These are phyloP conservation scores for Drosophila quinaria DNA, from an alignment of 2,888 invertebrate genomes.

Conservation along the genomic window DNA sequence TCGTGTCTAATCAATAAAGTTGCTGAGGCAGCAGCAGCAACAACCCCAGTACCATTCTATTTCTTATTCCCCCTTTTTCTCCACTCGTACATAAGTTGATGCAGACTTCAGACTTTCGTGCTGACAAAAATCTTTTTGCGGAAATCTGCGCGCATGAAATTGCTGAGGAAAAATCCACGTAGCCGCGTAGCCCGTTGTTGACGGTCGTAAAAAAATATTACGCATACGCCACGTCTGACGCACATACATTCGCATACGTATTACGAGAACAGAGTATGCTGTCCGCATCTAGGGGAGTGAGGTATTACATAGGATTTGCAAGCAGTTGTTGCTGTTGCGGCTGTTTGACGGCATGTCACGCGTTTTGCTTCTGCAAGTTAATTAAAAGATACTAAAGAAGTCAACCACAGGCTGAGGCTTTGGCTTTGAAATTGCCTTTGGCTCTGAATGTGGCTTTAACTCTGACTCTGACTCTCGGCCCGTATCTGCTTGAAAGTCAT, in stretches of 20 bases:
- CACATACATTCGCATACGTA: conserved; percentile 30
- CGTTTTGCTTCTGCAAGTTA: conserved; percentile 69
- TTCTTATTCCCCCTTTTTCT: not conserved
- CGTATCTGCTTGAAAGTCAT: conserved; percentile 37
- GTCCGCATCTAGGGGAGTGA: conserved; percentile 13
- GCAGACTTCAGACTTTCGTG: conserved; percentile 61
- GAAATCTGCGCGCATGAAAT: conserved; percentile 54
- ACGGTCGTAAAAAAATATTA: conserved; percentile 65
- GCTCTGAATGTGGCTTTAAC: not conserved
- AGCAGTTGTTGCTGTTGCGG: conserved; percentile 24
- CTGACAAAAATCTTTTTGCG: conserved; percentile 63
- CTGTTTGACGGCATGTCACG: conserved; percentile 55
- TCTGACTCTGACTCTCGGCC: conserved; percentile 5
- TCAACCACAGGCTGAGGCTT: conserved; percentile 38
- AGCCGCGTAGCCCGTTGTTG: conserved; percentile 32
- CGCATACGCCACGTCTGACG: conserved; percentile 66
- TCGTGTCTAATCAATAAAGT: conserved; percentile 60
- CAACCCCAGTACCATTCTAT: not conserved
- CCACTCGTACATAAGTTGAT: conserved; percentile 45
- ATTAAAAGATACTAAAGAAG: conserved; percentile 83
- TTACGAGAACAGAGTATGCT: not conserved
- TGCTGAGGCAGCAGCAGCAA: conserved; percentile 49
- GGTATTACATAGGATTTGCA: conserved; percentile 60
- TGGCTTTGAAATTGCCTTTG: not conserved
- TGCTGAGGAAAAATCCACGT: conserved; percentile 30